Evolutionary conservation across 2,888 invertebrate genomes (phyloP), one percentile per base, ranked within the genome.

Genomic region (Stenodera caucasica): DNA sequence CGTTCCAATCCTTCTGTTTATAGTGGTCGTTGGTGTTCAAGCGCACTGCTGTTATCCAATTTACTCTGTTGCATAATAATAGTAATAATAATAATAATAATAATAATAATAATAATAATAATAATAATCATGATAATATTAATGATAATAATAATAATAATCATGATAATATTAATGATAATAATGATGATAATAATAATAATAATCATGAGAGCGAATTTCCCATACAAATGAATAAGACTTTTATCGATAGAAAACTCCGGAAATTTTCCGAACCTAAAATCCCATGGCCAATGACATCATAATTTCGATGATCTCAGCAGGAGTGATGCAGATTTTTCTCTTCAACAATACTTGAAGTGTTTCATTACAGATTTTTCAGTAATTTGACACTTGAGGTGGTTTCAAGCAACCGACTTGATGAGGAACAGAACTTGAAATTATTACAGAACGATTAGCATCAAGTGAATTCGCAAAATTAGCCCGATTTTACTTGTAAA

Each of bases 1-100:
- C 63, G 56, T 57, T 55, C 57, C 26, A 51, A 53, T 63, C 63
- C 62, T 63, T 59, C 57, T 59, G 59, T 63, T 53, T 63, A 63
- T 59, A 59, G 58, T 6, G 7, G 35, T 18, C 40, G 45, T 37
- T 49, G 57, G 54, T 63, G 63, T 63, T 63, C 63, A 63, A 63
- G 63, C 63, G 63, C 63, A 63, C 54, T 55, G 57, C 21, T 55
- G 14, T 50, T 49, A 8, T 37, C 18, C 40, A 18, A 18, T 40
- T 40, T 40, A 49, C 50, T 57, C 58, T 57, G 61, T 58, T 61
- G 57, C 58, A 55, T 54, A 40, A 18, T 18, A 40, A 40, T 18
- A 40, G 11, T 26, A 26, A 26, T 5, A 26, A 26, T 26, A n/a
- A 26, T 26, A 26, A 26, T 26, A 26, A 26, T 37, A 14, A 37